Percentiles rank a stretch among this genome's conserved stretches.
Evolutionary conservation across 2,888 invertebrate genomes (phyloP).

Genomic region (Harpagoxenus sublaevis): DNA sequence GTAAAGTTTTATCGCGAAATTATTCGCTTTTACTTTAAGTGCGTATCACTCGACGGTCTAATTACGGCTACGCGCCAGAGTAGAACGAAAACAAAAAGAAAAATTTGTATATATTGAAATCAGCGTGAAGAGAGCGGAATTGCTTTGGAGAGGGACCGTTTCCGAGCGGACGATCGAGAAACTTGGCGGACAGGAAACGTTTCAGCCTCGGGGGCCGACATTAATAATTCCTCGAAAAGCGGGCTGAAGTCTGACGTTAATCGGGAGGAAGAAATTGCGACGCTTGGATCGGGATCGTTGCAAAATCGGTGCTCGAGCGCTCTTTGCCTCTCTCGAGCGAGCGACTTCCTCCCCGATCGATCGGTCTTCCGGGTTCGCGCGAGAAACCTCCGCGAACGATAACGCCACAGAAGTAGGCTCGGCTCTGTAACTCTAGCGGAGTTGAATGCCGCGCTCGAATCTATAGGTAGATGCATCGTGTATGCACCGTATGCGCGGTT

Average conservation of each 20-base stretch:
- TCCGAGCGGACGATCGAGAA: constrained; percentile 30
- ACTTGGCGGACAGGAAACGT: constrained; percentile 29
- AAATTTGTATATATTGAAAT: constrained; percentile 23
- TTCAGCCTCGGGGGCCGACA: constrained; percentile 39
- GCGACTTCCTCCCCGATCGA: constrained; percentile 72
- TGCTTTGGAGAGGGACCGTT: constrained; percentile 39
- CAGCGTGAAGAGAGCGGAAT: constrained; percentile 17
- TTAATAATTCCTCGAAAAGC: constrained; percentile 66
- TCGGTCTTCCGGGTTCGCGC: constrained; percentile 76
- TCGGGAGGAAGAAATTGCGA: constrained; percentile 23
- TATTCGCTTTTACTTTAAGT: constrained; percentile 31
- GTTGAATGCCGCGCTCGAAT: constrained; percentile 15
- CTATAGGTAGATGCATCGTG: constrained; percentile 25
- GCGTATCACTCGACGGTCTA: constrained; percentile 4
- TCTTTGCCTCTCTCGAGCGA: constrained; percentile 53
- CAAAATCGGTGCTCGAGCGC: constrained; percentile 58
- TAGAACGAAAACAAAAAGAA: not conserved
- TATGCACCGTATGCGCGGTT: constrained; percentile 7
- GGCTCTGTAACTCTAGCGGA: not conserved
- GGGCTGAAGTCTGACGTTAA: constrained; percentile 8
- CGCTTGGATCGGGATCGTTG: constrained; percentile 12
- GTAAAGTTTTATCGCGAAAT: constrained; percentile 41
- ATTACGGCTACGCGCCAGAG: not conserved
- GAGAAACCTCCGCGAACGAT: constrained; percentile 67
- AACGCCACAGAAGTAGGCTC: constrained; percentile 61